Base-by-base conservation (phyloP, 2,797 vertebrate species). In the Sparus aurata region DNA sequence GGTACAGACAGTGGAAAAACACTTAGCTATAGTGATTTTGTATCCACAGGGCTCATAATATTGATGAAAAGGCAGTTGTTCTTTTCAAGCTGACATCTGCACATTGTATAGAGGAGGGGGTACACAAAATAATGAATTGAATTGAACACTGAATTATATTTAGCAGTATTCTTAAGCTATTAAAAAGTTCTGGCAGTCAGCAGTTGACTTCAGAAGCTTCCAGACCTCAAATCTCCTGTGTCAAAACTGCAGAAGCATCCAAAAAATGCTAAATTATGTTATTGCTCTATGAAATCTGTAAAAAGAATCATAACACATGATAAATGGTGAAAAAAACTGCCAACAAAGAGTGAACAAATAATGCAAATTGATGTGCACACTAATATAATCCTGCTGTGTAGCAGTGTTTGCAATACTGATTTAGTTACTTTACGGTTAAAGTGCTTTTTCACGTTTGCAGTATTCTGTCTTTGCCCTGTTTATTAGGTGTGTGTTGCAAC, bases 51-150 rank as follows among this genome's bases (percentile, higher is more conserved):
- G 50, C 4, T 66, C 20, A 69, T 41, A 34, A 58, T 34, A 60
- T 11, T 46, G 52, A 64, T 57, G 43, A 69, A 69, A 73, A 76
- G 41, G n/a, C 12, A 23, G 4, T 46, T 76, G 4, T 27, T 53
- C 23, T 54, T 67, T 74, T 71, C 22, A 62, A 69, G 73, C 64
- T 78, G 22, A 85, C 25, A 27, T 65, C 38, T 68, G 47, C 12
- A 76, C 12, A 66, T 72, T 43, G 18, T 38, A 20, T 66, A 52
- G 23, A 58, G 2, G 34, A 16, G 3, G 15, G 9, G 9, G 11
- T 11, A 13, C n/a, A 25, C 27, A 15, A 47, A 53, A 43, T 12
- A 27, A 53, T 18, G 13, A 43, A 34, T n/a, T n/a, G n/a, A n/a
- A n/a, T n/a, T n/a, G n/a, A 62, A 6, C 2, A 27, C 46, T 77